Base-by-base conservation (phyloP, 2,888 invertebrate genomes). In the Ophraella communa region DNA sequence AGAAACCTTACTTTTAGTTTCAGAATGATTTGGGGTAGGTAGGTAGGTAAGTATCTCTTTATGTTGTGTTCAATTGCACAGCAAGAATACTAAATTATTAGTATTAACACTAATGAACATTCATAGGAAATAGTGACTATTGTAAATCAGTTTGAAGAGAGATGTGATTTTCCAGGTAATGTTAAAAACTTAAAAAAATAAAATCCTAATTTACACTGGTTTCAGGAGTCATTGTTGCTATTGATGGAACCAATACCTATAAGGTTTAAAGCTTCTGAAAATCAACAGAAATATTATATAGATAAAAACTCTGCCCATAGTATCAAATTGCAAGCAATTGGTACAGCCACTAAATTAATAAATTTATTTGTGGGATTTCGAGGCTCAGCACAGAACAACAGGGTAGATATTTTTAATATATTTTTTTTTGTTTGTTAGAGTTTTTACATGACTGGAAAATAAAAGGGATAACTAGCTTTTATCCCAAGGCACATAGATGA, bases 11-110 rank as follows among this genome's bases (percentile, higher is more conserved):
- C 23, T 66, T 44, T 62, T 59, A 18, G 58, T 66, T 7, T 35
- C 58, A 23, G 66, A 66, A 20, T 58, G 51, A 49, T 66, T 66
- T 62, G 59, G 59, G 54, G n/a, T n/a, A n/a, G n/a, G n/a, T n/a
- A n/a, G n/a, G n/a, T n/a, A n/a, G n/a, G n/a, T n/a, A n/a, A n/a
- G 62, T 66, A 17, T 27, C 55, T 4, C 18, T 63, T n/a, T 53
- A 59, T 33, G 54, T 63, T 33, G 66, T 62, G 8, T 54, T 58
- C 42, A 59, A 62, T 8, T 33, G 24, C 24, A 51, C 21, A 30
- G 56, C 56, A 18, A 27, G 27, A 7, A 23, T 62, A 39, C 21
- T 65, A 23, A 8, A 18, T 17, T 53, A 24, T n/a, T n/a, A 45
- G 51, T 65, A 21, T 27, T 57, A 23, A 4, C 2, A n/a, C 21